These are phyloP conservation scores for Cancer borealis DNA, from an alignment of 2,888 invertebrate genomes.

Conservation along the genomic window DNA sequence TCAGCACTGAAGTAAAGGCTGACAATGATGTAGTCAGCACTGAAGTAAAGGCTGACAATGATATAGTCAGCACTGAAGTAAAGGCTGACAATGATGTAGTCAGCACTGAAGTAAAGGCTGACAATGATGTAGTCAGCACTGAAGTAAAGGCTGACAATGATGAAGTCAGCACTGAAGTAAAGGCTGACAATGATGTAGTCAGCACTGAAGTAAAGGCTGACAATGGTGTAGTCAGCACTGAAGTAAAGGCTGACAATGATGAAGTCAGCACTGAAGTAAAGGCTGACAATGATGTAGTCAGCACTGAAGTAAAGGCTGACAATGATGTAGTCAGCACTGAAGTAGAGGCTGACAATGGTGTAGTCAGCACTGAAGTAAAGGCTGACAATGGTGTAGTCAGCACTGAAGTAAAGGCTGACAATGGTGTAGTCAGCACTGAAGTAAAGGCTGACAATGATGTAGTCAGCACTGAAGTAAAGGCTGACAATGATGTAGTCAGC, in stretches of 20 bases:
- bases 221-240: not conserved
- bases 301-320: not conserved
- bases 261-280: not conserved
- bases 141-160: not conserved
- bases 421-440: not conserved
- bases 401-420: not conserved
- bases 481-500: not conserved
- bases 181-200: not conserved
- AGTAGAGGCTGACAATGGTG: not conserved
- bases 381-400: not conserved
- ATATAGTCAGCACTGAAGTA: not conserved
- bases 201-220: not conserved
- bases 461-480: not conserved
- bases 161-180: not conserved
- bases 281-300: not conserved
- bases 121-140: not conserved
- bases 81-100: not conserved
- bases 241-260: not conserved
- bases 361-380: not conserved
- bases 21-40: not conserved
- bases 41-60: not conserved
- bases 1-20: not conserved
- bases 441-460: not conserved
- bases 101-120: not conserved
- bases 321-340: not conserved